A percentile compares a stretch with the other conserved stretches of the same genome.
These are phyloP conservation scores for Drosophila ficusphila DNA, from an alignment of 1,140 invertebrate genomes.

Conservation along the genomic window DNA sequence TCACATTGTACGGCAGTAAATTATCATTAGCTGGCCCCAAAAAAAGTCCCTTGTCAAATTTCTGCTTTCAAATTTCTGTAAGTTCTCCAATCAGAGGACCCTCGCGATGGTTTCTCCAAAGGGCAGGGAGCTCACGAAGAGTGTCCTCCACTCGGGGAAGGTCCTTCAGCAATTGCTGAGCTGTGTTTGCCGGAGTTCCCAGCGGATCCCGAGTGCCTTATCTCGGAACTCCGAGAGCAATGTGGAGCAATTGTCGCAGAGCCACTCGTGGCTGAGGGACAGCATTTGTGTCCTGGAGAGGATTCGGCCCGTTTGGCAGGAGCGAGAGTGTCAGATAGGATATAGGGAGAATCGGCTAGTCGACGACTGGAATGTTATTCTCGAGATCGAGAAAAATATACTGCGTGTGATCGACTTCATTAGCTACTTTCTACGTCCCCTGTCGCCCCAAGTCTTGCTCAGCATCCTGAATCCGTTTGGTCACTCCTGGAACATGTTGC, in stretches of 20 bases:
- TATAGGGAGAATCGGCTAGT: not conserved
- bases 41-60: no score
- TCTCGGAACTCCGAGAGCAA: not conserved
- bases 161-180: not conserved
- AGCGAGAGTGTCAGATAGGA: not conserved
- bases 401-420: not conserved
- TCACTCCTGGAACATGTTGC: conserved; percentile 22
- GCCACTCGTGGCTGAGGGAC: not conserved
- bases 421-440: not conserved
- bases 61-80: not conserved
- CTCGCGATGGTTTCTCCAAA: not conserved
- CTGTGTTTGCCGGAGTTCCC: conserved; percentile 15
- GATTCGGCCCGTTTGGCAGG: not conserved
- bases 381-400: conserved; percentile 4
- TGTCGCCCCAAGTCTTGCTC: not conserved
- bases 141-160: conserved; percentile 12
- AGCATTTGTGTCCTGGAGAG: not conserved
- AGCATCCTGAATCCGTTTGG: conserved; percentile 19
- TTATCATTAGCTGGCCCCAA: no score
- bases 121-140: not conserved
- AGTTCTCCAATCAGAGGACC: not conserved
- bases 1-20: no score
- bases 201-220: not conserved
- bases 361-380: not conserved
- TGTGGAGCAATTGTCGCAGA: not conserved